Evolutionary conservation across 2,113 vertebrate genomes (phyloP).

Genomic region (Lepus timidus): DNA sequence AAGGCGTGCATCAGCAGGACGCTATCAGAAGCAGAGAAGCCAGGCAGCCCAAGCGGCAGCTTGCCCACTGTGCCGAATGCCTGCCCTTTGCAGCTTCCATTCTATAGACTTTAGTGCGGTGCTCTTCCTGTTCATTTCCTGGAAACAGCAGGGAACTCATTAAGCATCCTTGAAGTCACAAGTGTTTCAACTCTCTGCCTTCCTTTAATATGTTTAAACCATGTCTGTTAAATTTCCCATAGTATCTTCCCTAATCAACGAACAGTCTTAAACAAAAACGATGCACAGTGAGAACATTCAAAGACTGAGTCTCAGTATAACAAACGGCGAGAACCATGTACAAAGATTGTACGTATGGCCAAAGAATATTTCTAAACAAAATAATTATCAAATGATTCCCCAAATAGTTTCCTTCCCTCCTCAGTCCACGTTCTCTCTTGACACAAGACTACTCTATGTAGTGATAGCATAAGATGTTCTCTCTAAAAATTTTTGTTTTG

Average conservation of each 20-base stretch:
- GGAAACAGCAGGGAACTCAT: no score
- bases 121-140: not conserved
- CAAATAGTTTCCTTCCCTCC: not conserved
- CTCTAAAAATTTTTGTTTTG: constrained; percentile 71
- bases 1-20: no score
- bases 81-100: no score
- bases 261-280: not conserved
- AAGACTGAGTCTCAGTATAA: not conserved
- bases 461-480: constrained; percentile 65
- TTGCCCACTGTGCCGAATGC: no score
- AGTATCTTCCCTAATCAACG: not conserved
- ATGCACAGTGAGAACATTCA: not conserved
- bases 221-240: not conserved
- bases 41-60: no score
- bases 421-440: not conserved
- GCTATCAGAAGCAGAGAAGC: no score
- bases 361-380: constrained; percentile 46
- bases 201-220: not conserved
- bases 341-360: not conserved
- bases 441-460: constrained; percentile 33
- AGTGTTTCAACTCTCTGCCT: not conserved
- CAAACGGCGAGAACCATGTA: not conserved
- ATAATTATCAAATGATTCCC: constrained; percentile 54
- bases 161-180: not conserved
- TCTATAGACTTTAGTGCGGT: not conserved